Conservation (phyloP, 2,888 invertebrate genomes). For the Coenonympha glycerion region DNA sequence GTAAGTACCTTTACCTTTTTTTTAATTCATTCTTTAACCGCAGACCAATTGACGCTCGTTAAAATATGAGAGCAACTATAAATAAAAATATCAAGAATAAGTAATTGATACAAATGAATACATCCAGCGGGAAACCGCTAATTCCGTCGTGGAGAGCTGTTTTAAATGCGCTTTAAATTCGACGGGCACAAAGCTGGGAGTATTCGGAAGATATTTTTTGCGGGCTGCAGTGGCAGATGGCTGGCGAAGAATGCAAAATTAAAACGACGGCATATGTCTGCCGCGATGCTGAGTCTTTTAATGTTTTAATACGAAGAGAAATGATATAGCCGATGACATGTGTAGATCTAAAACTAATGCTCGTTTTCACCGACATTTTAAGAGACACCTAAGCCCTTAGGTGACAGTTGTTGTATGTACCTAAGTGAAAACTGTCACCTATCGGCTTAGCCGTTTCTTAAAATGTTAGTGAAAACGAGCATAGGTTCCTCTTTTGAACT, state of each 20-base stretch:
- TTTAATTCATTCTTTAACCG: no score
- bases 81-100: background rate
- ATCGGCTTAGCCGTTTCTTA: no score
- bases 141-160: background rate
- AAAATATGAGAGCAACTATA: no score
- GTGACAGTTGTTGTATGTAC: no score
- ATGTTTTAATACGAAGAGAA: slow-evolving; percentile 2
- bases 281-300: slow-evolving; percentile 8
- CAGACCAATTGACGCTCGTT: no score
- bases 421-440: no score
- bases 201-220: slow-evolving; percentile 35
- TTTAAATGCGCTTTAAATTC: slow-evolving; percentile 19
- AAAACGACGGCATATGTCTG: slow-evolving; percentile 31
- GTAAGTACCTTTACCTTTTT: no score
- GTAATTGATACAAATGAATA: slow-evolving; percentile 1
- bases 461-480: no score
- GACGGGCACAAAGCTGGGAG: slow-evolving; percentile 15
- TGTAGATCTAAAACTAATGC: no score
- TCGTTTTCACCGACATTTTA: no score
- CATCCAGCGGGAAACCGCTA: background rate
- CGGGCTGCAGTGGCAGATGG: slow-evolving; percentile 37
- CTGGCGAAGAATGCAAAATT: slow-evolving; percentile 37
- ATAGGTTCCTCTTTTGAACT: background rate
- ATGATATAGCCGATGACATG: background rate
- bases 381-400: no score